Conservation (phyloP, 30 jellyfish, hydroid and myxozoan genomes). For the Thelohanellus kitauei region DNA sequence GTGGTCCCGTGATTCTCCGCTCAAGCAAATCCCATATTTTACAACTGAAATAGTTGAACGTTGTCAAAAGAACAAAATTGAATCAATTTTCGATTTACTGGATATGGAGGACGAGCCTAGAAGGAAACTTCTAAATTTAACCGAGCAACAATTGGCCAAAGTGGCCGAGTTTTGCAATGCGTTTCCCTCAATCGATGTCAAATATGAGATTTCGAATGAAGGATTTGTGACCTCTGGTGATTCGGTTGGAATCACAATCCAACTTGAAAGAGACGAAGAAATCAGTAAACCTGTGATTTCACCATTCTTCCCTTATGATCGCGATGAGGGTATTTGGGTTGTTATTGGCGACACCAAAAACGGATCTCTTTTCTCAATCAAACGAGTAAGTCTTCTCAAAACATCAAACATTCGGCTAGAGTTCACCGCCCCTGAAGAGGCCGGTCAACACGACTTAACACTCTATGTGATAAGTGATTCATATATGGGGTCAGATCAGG, state of each 20-base stretch:
- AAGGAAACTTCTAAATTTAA: slow-evolving; percentile 19
- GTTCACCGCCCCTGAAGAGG: slow-evolving; percentile 52
- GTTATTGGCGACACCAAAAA: slow-evolving; percentile 87
- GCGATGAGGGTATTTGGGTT: slow-evolving; percentile 98
- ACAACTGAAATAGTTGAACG: slow-evolving; percentile 40
- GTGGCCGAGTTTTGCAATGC: slow-evolving; percentile 92
- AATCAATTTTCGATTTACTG: slow-evolving; percentile 71
- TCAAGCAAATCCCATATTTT: slow-evolving; percentile 68
- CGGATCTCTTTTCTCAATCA: slow-evolving; percentile 48
- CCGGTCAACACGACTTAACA: slow-evolving; percentile 36
- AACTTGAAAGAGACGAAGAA: slow-evolving; percentile 74
- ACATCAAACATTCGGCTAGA: slow-evolving; percentile 58
- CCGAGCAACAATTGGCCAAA: slow-evolving; percentile 78
- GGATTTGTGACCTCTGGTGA: slow-evolving; percentile 23
- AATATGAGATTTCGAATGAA: slow-evolving; percentile 44
- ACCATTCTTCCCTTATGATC: slow-evolving; percentile 69
- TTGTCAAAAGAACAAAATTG: slow-evolving; percentile 85
- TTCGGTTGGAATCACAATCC: slow-evolving; percentile 57
- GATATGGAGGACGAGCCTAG: slow-evolving; percentile 95
- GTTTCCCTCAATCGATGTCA: slow-evolving; percentile 52
- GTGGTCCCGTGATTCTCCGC: slow-evolving; percentile 78
- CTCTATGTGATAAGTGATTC: slow-evolving; percentile 75
- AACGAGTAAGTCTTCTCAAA: slow-evolving; percentile 57
- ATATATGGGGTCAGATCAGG: slow-evolving; percentile 96
- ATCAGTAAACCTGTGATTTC: slow-evolving; percentile 90